Percentiles rank a stretch among this genome's conserved stretches.
These are phyloP conservation scores for Leptinotarsa lineolata DNA, from an alignment of 1,140 invertebrate species.

Conservation along the genomic window DNA sequence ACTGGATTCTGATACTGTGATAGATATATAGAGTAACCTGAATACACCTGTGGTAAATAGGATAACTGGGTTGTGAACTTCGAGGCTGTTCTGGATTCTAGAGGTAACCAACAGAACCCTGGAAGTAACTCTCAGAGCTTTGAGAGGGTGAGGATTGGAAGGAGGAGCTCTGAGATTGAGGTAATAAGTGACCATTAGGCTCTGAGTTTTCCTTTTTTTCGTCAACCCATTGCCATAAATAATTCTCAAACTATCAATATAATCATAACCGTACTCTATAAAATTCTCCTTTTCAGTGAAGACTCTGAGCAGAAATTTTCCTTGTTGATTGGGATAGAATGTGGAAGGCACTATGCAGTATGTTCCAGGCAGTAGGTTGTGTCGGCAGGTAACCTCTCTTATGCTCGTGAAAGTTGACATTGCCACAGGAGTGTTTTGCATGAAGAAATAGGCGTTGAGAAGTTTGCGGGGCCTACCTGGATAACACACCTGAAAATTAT, in stretches of 20 bases:
- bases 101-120: constrained; percentile 29
- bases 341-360: constrained; percentile 99
- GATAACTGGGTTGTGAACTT: constrained; percentile 37
- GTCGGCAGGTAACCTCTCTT: constrained; percentile 89
- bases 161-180: constrained; percentile 31
- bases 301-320: constrained; percentile 92
- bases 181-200: constrained; percentile 34
- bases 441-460: constrained; percentile 90
- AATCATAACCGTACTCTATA: constrained; percentile 74
- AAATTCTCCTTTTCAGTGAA: constrained; percentile 93
- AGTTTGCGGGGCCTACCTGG: constrained; percentile 78
- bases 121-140: constrained; percentile 28
- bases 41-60: constrained; percentile 34
- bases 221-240: constrained; percentile 32
- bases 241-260: constrained; percentile 34
- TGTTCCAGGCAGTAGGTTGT: constrained; percentile 89
- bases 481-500: constrained; percentile 66
- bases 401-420: constrained; percentile 95
- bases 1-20: constrained; percentile 9
- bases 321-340: constrained; percentile 95
- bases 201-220: constrained; percentile 39
- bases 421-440: constrained; percentile 90
- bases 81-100: constrained; percentile 6
- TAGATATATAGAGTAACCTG: constrained; percentile 36
- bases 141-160: constrained; percentile 27